Percentiles rank a stretch among this genome's conserved stretches.
Evolutionary conservation across 2,888 invertebrate genomes (phyloP).

Genomic region (Beris chalybata): DNA sequence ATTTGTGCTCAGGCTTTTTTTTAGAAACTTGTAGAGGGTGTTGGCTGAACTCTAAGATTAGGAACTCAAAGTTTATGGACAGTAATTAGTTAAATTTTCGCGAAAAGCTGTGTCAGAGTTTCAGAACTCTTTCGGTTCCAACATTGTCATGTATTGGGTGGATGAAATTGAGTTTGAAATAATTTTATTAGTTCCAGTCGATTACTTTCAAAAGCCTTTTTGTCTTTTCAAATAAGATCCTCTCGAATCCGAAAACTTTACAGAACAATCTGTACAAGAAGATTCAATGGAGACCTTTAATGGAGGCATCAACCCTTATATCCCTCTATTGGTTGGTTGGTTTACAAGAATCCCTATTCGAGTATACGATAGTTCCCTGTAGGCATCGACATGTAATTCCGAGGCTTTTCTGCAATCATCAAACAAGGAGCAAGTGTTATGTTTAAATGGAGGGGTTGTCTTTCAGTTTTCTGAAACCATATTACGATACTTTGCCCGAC

Average conservation of each 20-base stretch:
- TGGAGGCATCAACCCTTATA: slow-evolving; percentile 22
- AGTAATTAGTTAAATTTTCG: too few species aligned
- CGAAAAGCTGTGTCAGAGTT: too few species aligned
- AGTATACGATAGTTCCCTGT: background rate
- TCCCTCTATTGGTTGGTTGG: slow-evolving; percentile 1
- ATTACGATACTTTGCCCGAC: background rate
- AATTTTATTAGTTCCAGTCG: slow-evolving; percentile 27
- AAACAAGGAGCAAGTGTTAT: background rate
- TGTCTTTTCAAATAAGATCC: slow-evolving; percentile 13
- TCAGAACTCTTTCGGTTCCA: too few species aligned
- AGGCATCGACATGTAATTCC: too few species aligned
- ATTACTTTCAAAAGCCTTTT: slow-evolving; percentile 14
- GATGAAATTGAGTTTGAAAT: slow-evolving; percentile 5
- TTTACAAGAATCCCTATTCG: slow-evolving; percentile 11
- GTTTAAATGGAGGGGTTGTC: slow-evolving; percentile 18
- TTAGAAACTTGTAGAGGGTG: too few species aligned
- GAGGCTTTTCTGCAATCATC: too few species aligned
- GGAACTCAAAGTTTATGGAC: too few species aligned
- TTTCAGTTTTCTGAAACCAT: slow-evolving; percentile 16
- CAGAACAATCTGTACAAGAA: slow-evolving; percentile 27
- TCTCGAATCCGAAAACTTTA: slow-evolving; percentile 22
- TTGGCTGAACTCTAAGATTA: too few species aligned
- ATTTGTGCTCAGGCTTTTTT: too few species aligned
- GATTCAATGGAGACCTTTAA: slow-evolving; percentile 25
- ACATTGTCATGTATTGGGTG: too few species aligned